Base-by-base conservation (phyloP, 2,797 vertebrate genomes). In the Hoplostethus mediterraneus region DNA sequence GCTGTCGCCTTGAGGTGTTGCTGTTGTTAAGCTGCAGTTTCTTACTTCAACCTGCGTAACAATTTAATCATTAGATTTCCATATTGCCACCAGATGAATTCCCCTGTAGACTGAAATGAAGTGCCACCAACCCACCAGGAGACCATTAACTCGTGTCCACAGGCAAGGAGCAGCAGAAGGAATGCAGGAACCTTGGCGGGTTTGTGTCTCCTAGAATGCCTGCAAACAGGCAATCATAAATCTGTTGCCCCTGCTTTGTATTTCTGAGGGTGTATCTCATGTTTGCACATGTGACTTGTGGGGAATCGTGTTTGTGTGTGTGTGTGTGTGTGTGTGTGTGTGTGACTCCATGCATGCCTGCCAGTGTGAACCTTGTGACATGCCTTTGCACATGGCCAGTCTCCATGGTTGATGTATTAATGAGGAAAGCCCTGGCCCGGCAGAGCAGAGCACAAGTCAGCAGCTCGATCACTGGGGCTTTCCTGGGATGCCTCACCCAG, bases 401-500 rank as follows among this genome's bases (percentile, higher is more conserved):
- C 93, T 17, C 67, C 30, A 63, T 36, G 30, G n/a, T 31, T 49
- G 7, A 94, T 94, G 93, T 14, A 90, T 90, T 88, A 89, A 86
- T 38, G 77, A 91, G 92, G 91, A 88, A 75, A 88, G 92, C 92
- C 95, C 73, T 38, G 54, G 45, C 42, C 44, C 45, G 13, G 44
- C 52, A 42, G 16, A 45, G 25, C 40, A 33, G 14, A 64, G 61
- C 30, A 36, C 16, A 38, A 52, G 30, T 40, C 48, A 28, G 33
- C 21, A 42, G n/a, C 44, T 64, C 70, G 91, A 92, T 93, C 91
- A 93, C 84, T 80, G 94, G 94, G 93, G 91, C 40, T 95, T 95
- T 95, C 94, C 95, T 94, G 90, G 94, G 95, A 94, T 93, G 93
- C 88, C 68, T 83, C 85, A 76, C 52, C 25, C 59, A 64, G 47